Base-by-base conservation (phyloP, 2,797 vertebrate genomes). In the Urocyon cinereoargenteus region DNA sequence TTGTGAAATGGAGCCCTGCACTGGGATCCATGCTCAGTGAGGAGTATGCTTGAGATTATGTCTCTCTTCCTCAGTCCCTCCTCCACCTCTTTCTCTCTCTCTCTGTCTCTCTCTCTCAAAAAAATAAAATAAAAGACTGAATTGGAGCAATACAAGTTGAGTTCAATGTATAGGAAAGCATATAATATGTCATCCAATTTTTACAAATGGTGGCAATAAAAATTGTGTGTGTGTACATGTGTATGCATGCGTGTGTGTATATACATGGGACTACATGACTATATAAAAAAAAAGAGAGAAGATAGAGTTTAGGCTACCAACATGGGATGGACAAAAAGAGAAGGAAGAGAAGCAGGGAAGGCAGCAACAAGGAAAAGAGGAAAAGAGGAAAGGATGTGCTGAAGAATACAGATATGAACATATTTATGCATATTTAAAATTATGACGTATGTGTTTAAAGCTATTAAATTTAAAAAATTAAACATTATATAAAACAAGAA, bases 171-270 rank as follows among this genome's bases (percentile, higher is more conserved):
- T 0, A 79, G 84, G 79, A 64, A 88, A 64, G 18, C 51, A 79
- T 11, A 51, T 59, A 91, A 77, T 78, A 72, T 34, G 14, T 9
- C 19, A 31, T 24, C 45, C 31, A 59, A 15, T 13, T 72, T 92
- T 61, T 45, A 62, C 31, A 72, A 78, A 45, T 18, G 24, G 0
- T 24, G 70, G 70, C 87, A 51, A 66, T 10, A 40, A 83, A 72
- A 70, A 51, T 3, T 11, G 5, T 70, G 16, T 36, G 1, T 24
- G 21, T 40, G n/a, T 4, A 8, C 1, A 1, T 8, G 3, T 3
- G 6, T 19, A 26, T 68, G 19, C 34, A 26, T 40, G 40, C 40
- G 7, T 45, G 40, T 45, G 40, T 40, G 15, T 12, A 10, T 34
- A n/a, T 53, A 31, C 11, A 16, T 5, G n/a, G 59, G 11, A 28